Evolutionary conservation across 2,888 invertebrate species (phyloP).

Genomic region (Lordiphosa andalusiaca): DNA sequence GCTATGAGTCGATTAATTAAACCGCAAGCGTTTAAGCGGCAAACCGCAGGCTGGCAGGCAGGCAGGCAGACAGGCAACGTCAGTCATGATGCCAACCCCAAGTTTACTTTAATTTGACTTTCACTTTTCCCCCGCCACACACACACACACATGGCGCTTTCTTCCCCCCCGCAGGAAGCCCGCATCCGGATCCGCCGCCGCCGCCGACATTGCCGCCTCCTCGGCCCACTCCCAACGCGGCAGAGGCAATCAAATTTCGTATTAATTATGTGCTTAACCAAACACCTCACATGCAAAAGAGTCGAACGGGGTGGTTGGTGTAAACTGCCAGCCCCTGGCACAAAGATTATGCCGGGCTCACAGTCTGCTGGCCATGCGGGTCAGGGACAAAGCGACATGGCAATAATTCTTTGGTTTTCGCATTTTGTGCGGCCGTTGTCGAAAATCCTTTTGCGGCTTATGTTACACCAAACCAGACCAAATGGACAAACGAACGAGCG

Average conservation of each 20-base stretch:
- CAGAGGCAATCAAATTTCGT: conserved; percentile 71
- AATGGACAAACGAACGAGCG: conserved; percentile 5
- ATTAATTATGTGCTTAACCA: conserved; percentile 72
- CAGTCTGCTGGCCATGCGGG: conserved; percentile 54
- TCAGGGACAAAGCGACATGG: conserved; percentile 65
- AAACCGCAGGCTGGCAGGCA: conserved; percentile 42
- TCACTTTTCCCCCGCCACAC: conserved; percentile 31
- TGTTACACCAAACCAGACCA: conserved; percentile 36
- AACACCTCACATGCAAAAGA: conserved; percentile 44
- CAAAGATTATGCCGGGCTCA: conserved; percentile 25
- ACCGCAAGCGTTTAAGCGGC: conserved; percentile 69
- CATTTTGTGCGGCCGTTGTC: conserved; percentile 55
- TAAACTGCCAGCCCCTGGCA: conserved; percentile 42
- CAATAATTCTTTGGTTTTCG: conserved; percentile 71
- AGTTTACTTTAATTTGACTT: conserved; percentile 68
- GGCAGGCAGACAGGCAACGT: conserved; percentile 11
- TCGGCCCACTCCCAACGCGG: conserved; percentile 54
- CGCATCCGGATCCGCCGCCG: conserved; percentile 28
- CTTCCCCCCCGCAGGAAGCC: not conserved
- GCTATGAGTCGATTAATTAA: conserved; percentile 68
- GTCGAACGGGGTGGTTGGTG: conserved; percentile 23
- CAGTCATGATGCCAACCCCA: conserved; percentile 28
- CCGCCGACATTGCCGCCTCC: conserved; percentile 11
- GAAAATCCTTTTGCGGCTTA: conserved; percentile 75
- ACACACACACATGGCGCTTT: conserved; percentile 10